Evolutionary conservation across 2,888 invertebrate species (phyloP).

Genomic region (Yponomeuta evonymella): DNA sequence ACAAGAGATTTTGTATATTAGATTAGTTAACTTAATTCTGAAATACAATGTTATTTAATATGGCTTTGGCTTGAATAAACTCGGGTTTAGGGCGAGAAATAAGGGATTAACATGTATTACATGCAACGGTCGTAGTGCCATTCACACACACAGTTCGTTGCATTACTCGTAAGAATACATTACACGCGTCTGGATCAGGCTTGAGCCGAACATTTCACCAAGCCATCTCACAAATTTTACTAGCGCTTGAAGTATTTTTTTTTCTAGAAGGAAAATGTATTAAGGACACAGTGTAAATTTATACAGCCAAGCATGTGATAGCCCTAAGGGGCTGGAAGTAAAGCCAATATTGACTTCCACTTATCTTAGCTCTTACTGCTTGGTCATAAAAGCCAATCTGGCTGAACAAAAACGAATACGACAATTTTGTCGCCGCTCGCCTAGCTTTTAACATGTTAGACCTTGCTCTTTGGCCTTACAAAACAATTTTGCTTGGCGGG

Average conservation of each 20-base stretch:
- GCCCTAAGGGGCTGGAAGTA: constrained; percentile 17
- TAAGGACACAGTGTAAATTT: constrained; percentile 24
- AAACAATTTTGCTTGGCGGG: not conserved
- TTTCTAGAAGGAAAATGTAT: constrained; percentile 25
- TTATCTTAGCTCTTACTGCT: not conserved
- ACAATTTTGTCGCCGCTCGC: not conserved
- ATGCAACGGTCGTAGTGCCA: too few relatives aligned
- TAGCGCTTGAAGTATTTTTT: not conserved
- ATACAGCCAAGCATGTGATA: constrained; percentile 19
- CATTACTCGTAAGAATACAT: too few relatives aligned
- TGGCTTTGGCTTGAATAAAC: too few relatives aligned
- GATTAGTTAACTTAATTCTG: too few relatives aligned
- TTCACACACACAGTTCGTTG: too few relatives aligned
- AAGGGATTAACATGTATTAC: too few relatives aligned
- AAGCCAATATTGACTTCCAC: not conserved
- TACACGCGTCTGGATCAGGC: too few relatives aligned
- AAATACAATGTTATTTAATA: too few relatives aligned
- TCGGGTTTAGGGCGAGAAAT: too few relatives aligned
- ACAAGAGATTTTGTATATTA: too few relatives aligned
- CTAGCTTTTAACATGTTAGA: not conserved
- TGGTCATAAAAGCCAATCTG: not conserved
- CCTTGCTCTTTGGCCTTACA: not conserved
- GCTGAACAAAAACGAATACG: not conserved
- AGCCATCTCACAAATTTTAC: too few relatives aligned
- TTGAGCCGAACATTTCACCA: too few relatives aligned